phyloP scores from a whole-genome alignment of 2,113 vertebrate genomes.

The Nyctibius bracteatus region DNA sequence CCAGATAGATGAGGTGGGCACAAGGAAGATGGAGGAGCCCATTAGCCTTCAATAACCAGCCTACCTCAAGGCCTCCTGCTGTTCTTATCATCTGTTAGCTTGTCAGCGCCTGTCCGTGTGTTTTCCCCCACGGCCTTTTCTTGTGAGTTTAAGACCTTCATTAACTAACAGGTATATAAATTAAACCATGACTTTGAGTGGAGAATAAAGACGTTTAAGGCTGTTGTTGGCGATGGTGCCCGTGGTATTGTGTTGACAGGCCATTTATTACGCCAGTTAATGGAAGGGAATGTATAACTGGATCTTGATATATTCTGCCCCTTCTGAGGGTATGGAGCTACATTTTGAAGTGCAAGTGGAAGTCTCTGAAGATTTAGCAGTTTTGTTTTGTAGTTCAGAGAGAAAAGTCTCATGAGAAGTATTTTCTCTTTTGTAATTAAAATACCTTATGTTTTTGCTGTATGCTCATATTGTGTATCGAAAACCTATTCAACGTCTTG shows the following conservation, averaged over 20 bases:
- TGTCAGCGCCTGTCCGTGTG: background rate
- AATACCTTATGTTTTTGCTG: background rate
- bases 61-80: background rate
- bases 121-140: background rate
- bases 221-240: background rate
- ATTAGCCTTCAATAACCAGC: background rate
- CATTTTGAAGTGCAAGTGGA: background rate
- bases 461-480: background rate
- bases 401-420: background rate
- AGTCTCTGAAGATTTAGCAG: background rate
- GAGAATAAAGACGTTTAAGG: background rate
- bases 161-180: slow-evolving; percentile 3
- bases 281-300: background rate
- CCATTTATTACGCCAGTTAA: background rate
- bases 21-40: background rate
- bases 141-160: background rate
- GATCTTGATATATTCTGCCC: background rate
- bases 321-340: background rate
- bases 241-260: background rate
- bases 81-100: background rate
- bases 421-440: background rate
- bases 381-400: background rate
- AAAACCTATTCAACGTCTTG: background rate
- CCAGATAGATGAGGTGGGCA: background rate
- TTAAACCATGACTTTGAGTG: background rate